These are phyloP conservation scores for Acropternis orthonyx DNA, from an alignment of 2,797 vertebrate genomes.

Conservation along the genomic window DNA sequence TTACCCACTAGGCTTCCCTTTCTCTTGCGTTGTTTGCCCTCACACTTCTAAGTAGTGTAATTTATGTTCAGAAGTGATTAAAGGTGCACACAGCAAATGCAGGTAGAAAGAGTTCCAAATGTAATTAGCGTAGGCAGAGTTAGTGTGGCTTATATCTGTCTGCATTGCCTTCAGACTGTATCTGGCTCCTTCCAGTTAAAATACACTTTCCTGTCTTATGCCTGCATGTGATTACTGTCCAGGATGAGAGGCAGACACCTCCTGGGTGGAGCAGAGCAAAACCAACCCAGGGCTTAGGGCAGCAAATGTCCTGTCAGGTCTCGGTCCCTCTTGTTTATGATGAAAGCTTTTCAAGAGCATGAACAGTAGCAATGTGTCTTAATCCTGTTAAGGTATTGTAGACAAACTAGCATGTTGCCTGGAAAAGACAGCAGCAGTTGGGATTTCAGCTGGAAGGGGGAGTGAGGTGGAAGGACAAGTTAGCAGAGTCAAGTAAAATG, in stretches of 20 bases:
- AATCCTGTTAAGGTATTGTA: background rate
- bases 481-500: background rate
- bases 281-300: constrained; percentile 17
- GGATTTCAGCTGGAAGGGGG: background rate
- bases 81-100: background rate
- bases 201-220: background rate
- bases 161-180: background rate
- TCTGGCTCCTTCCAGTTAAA: background rate
- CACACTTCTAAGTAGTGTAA: background rate
- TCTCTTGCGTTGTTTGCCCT: background rate
- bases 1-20: background rate
- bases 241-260: constrained; percentile 27
- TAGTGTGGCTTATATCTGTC: background rate
- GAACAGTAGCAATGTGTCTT: background rate
- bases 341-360: background rate
- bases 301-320: background rate
- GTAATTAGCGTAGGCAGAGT: background rate
- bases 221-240: background rate
- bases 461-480: background rate
- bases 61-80: background rate
- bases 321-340: background rate
- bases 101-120: background rate
- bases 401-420: background rate
- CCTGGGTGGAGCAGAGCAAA: constrained; percentile 22
- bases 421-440: background rate